Evolutionary conservation across 1,140 invertebrate genomes (phyloP), one percentile per base, ranked within the genome.

Genomic region (Cecropterus lyciades): DNA sequence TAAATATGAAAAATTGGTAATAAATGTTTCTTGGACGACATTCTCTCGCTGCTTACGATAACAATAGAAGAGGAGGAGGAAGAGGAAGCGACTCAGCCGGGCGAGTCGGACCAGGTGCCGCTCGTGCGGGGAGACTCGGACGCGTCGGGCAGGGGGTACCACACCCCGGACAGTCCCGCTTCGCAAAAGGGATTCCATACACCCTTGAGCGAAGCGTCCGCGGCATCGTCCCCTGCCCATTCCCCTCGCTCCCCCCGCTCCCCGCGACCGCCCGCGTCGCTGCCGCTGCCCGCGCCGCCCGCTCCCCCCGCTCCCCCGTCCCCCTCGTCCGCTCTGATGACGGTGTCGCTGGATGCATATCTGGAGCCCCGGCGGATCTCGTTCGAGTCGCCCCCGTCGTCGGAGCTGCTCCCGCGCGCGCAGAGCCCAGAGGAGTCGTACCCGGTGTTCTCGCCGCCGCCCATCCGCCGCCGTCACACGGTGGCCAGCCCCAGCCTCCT

Each of bases 321-420:
- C 0, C 97, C 97, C 0, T 97, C 96, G 72, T 98, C 97, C 0
- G 97, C 97, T 0, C 93, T 96, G 0, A 95, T 97, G 92, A 97
- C 97, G 0, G 94, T 89, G 0, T 96, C 96, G 2, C 93, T 98
- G 2, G 97, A 98, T 60, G 96, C 95, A 3, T 98, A 97, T 80
- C 92, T 98, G 45, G 97, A 98, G 69, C 96, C 96, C 0, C 94
- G 95, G 4, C 92, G 96, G 17, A 95, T 96, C 62, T 96, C 96
- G 1, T 96, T 96, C 80, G 95, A 95, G 57, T 96, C 96, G 1
- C 96, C 96, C 0, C 95, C 96, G 0, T 94, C 93, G 66, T 96
- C 95, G 40, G 95, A 96, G 72, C 81, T 96, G 2, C 93, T 95
- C 65, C 94, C 94, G 1, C 93, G 95, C 11, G 94, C 93, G 30